Conservation (phyloP, 2,888 invertebrate species). For the Hirudinaria manillensis region DNA sequence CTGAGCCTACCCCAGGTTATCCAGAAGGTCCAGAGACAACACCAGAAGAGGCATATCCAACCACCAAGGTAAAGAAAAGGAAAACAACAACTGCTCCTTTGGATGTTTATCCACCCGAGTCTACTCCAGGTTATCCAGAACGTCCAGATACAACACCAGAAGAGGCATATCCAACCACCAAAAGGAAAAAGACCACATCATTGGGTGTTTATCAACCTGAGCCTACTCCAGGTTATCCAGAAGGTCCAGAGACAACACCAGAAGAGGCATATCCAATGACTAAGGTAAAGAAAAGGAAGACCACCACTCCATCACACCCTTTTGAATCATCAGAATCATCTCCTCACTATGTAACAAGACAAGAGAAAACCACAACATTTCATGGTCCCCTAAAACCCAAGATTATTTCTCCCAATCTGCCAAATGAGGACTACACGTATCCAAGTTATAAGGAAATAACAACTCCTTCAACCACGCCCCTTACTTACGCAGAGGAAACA, state of each 20-base stretch:
- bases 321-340: not conserved
- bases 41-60: no score
- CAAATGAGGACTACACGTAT: not conserved
- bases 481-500: not conserved
- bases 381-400: not conserved
- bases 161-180: not conserved
- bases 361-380: not conserved
- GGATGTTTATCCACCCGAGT: not conserved
- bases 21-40: constrained; percentile 2
- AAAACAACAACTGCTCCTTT: not conserved
- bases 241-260: not conserved
- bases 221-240: not conserved
- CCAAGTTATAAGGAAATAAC: no score
- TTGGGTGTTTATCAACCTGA: not conserved
- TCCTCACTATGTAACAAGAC: not conserved
- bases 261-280: not conserved
- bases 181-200: not conserved
- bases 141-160: not conserved
- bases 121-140: not conserved
- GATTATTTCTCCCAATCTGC: not conserved
- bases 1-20: not conserved
- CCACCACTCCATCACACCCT: not conserved
- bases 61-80: no score
- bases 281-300: not conserved
- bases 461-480: not conserved